Conservation (phyloP, 1,140 invertebrate species). For the Calliopsis andreniformis region DNA sequence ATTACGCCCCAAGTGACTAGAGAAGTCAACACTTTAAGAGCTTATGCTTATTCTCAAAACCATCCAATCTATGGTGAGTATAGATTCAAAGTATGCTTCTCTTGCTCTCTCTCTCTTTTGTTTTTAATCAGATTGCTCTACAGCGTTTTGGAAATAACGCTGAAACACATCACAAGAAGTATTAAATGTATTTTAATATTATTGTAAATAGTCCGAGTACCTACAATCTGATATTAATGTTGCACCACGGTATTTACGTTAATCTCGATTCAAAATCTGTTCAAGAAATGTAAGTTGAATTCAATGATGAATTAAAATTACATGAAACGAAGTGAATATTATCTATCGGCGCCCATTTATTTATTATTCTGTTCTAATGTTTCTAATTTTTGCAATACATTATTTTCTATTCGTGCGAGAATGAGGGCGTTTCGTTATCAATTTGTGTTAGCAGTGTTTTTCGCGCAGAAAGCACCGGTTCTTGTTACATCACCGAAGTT, state of each 20-base stretch:
- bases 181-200: conserved; percentile 25
- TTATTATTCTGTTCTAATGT: background rate
- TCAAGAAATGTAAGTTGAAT: conserved; percentile 2
- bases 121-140: background rate
- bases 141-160: background rate
- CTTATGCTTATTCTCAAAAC: background rate
- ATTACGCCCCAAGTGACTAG: too few relatives aligned
- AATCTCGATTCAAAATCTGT: background rate
- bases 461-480: too few relatives aligned
- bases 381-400: background rate
- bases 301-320: conserved; percentile 3
- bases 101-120: too few relatives aligned
- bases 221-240: conserved; percentile 30
- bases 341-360: background rate
- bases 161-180: background rate
- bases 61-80: background rate
- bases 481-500: too few relatives aligned
- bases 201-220: conserved; percentile 31
- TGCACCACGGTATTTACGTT: conserved; percentile 44
- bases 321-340: background rate
- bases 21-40: background rate
- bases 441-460: too few relatives aligned
- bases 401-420: background rate
- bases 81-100: background rate
- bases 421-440: background rate